Evolutionary conservation across 1,140 invertebrate genomes (phyloP).

Genomic region (Tetragnatha versicolor): DNA sequence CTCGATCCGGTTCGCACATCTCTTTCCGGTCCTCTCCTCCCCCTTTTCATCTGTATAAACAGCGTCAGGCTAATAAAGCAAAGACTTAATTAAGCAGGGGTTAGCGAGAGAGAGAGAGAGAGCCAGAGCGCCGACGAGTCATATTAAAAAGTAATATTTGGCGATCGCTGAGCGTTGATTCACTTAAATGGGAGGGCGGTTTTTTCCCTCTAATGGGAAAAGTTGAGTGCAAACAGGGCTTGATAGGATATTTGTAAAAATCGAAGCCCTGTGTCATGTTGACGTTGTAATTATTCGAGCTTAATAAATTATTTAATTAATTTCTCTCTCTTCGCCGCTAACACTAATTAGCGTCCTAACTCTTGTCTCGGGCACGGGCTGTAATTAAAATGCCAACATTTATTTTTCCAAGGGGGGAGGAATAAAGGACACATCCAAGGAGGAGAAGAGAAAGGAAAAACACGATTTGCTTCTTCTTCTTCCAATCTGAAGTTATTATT

Average conservation of each 20-base stretch:
- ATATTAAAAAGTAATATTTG: slow-evolving; percentile 56
- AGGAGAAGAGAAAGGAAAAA: background rate
- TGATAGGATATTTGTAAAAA: slow-evolving; percentile 56
- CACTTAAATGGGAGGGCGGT: slow-evolving; percentile 17
- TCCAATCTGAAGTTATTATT: background rate
- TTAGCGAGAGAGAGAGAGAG: slow-evolving; percentile 22
- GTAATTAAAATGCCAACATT: slow-evolving; percentile 56
- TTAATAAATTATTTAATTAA: slow-evolving; percentile 57
- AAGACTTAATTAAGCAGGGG: slow-evolving; percentile 53
- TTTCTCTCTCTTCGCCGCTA: slow-evolving; percentile 48
- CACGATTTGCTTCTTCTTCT: too few species aligned
- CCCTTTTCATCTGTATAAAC: slow-evolving; percentile 48
- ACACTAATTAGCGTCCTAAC: slow-evolving; percentile 47
- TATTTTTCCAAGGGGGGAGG: slow-evolving; percentile 24
- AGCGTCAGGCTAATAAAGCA: slow-evolving; percentile 52
- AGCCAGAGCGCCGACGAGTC: slow-evolving; percentile 30
- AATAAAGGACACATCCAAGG: background rate
- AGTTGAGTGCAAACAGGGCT: slow-evolving; percentile 48
- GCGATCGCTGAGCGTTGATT: slow-evolving; percentile 51
- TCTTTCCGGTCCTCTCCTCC: slow-evolving; percentile 17
- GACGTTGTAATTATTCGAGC: slow-evolving; percentile 54
- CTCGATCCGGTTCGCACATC: slow-evolving; percentile 42
- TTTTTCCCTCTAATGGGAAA: slow-evolving; percentile 51
- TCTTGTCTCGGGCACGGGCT: slow-evolving; percentile 12
- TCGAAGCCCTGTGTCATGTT: slow-evolving; percentile 52